phyloP scores from a whole-genome alignment of 2,888 invertebrate species.

The Nomada lathburiana region DNA sequence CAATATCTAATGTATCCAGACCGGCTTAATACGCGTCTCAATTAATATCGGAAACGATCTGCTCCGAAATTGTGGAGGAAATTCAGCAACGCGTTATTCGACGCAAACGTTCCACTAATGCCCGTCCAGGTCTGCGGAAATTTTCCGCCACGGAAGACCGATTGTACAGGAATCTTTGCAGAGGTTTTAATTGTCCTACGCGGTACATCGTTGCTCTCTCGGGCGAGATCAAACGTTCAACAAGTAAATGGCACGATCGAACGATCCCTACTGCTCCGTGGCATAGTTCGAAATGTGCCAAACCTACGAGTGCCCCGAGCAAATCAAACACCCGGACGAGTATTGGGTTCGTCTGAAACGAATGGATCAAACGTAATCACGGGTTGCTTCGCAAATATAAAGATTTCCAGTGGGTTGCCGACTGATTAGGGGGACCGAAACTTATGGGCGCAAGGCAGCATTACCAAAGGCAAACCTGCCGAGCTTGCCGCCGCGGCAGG shows the following conservation, averaged over 20 bases:
- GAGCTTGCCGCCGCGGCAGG: not conserved
- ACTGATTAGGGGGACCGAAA: not conserved
- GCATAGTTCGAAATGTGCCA: not conserved
- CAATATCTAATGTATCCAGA: not conserved
- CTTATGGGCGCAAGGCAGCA: not conserved
- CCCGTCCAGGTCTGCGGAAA: too few species aligned
- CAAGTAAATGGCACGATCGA: constrained; percentile 37
- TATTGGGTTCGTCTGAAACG: not conserved
- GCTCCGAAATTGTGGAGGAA: not conserved
- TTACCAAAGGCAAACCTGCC: not conserved
- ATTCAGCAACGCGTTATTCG: not conserved
- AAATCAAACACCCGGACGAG: not conserved
- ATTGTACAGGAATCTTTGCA: too few species aligned
- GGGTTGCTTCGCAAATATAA: constrained; percentile 28
- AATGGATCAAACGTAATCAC: constrained; percentile 19
- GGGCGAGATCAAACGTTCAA: constrained; percentile 18
- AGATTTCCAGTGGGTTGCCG: not conserved
- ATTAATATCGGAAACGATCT: constrained; percentile 38
- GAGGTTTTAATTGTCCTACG: too few species aligned
- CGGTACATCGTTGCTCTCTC: not conserved
- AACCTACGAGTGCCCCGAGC: not conserved
- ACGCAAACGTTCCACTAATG: too few species aligned
- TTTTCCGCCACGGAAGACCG: too few species aligned
- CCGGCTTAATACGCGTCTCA: constrained; percentile 24
- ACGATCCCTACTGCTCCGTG: not conserved